phyloP scores from a whole-genome alignment of 1,140 invertebrate species.

The Lucilia cuprina region DNA sequence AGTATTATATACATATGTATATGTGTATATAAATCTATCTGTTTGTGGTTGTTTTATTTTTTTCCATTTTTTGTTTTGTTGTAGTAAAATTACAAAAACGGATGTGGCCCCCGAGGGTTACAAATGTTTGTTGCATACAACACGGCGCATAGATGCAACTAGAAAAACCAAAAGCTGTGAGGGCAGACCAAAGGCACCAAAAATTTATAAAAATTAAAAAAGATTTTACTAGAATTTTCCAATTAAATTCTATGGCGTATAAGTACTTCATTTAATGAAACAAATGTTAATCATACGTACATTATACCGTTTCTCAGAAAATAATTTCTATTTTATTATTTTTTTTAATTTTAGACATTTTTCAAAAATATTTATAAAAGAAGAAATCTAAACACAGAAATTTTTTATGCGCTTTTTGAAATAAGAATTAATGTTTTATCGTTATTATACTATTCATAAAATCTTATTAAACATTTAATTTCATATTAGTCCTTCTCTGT shows the following conservation, averaged over 20 bases:
- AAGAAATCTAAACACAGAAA: no score
- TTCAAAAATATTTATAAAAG: no score
- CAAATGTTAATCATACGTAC: no score
- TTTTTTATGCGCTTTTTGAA: no score
- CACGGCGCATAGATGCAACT: slow-evolving; percentile 9
- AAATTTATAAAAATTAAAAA: neutral
- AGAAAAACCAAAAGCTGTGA: neutral
- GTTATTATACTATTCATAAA: no score
- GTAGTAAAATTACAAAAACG: slow-evolving; percentile 27
- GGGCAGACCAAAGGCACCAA: neutral
- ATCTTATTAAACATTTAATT: neutral
- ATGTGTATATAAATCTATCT: neutral
- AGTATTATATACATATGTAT: no score
- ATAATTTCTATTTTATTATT: no score
- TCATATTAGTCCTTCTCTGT: neutral
- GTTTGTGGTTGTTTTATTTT: neutral
- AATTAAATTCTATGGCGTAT: no score
- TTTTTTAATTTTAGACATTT: no score
- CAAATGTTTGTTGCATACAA: slow-evolving; percentile 34
- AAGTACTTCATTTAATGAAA: no score
- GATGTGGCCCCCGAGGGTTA: slow-evolving; percentile 36
- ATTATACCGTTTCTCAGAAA: no score
- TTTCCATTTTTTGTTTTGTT: neutral
- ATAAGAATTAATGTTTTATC: no score
- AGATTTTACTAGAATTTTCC: neutral